A percentile compares a stretch with the other conserved stretches of the same genome.
Conservation (phyloP, 2,113 vertebrate species). For the Lasiurus borealis region DNA sequence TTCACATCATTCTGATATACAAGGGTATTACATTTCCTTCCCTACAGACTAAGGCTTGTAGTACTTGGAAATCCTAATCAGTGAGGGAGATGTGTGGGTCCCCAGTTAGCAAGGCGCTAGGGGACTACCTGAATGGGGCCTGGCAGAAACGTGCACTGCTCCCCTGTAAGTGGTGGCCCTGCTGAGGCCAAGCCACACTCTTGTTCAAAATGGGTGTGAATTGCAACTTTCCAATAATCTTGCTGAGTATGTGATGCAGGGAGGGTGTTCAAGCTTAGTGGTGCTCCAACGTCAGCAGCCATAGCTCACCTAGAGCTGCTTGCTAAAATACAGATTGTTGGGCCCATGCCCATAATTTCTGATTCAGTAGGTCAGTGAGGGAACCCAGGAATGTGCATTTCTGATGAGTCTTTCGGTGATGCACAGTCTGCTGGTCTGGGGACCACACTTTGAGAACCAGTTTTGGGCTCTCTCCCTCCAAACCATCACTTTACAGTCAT, state of each 20-base stretch:
- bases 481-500: not conserved
- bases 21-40: not conserved
- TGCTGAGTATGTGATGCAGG: not conserved
- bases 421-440: not conserved
- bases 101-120: no score
- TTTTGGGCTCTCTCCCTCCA: not conserved
- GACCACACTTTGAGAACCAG: not conserved
- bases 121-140: not conserved
- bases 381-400: not conserved
- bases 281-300: not conserved
- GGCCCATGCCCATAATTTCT: not conserved
- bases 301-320: not conserved
- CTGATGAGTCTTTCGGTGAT: not conserved
- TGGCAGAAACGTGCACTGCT: not conserved
- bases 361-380: not conserved
- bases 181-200: not conserved
- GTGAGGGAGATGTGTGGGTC: not conserved
- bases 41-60: not conserved
- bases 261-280: not conserved
- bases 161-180: not conserved
- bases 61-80: not conserved
- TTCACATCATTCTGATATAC: not conserved
- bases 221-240: not conserved
- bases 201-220: not conserved
- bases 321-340: not conserved